These are phyloP conservation scores for Macrophya alboannulata DNA, from an alignment of 2,888 invertebrate species.

Conservation along the genomic window DNA sequence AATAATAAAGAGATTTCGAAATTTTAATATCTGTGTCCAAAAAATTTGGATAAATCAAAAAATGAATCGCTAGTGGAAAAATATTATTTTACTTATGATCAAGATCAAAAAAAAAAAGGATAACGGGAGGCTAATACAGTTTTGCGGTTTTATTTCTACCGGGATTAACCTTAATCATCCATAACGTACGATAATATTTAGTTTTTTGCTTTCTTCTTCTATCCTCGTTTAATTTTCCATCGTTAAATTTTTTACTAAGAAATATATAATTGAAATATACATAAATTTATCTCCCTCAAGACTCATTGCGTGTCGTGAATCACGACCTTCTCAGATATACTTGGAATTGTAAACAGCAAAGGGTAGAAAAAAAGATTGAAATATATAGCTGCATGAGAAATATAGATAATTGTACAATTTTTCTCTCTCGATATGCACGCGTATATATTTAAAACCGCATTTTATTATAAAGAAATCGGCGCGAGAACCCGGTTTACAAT, in stretches of 20 bases:
- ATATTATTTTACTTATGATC: no score
- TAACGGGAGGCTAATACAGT: no score
- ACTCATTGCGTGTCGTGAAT: background rate
- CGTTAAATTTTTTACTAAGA: background rate
- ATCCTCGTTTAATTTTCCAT: background rate
- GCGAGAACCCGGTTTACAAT: constrained; percentile 13
- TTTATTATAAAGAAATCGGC: background rate
- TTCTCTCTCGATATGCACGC: background rate
- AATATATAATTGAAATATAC: background rate
- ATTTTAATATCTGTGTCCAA: no score
- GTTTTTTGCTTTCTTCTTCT: no score
- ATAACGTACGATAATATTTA: no score
- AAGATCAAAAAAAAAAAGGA: no score
- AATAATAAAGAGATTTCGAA: no score
- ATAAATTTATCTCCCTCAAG: background rate
- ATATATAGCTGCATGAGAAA: background rate
- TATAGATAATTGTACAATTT: background rate
- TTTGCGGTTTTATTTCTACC: no score
- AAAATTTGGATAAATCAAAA: no score
- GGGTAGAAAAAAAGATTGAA: background rate
- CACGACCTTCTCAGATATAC: background rate
- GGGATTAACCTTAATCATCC: no score
- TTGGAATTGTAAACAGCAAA: background rate
- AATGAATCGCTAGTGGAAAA: no score
- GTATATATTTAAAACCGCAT: background rate